phyloP scores from a whole-genome alignment of 2,888 invertebrate species.

The Amblyjoppa proteus region DNA sequence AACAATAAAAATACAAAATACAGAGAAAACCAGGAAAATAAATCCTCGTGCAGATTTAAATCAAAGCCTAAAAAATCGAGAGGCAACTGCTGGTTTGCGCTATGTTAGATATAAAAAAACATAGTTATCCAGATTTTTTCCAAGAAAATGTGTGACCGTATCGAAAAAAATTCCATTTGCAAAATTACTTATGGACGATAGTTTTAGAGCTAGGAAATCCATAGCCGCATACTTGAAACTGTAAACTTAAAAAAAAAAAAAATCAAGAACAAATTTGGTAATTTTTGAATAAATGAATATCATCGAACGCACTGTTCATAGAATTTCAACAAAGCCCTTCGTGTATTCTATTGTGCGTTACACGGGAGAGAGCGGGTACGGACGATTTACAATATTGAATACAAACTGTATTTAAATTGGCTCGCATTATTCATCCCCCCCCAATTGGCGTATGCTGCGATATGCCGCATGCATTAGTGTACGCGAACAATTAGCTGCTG shows the following conservation, averaged over 20 bases:
- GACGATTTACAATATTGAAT: slow-evolving; percentile 4
- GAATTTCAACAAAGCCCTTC: neutral
- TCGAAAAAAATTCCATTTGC: neutral
- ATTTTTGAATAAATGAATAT: too few species aligned
- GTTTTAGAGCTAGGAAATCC: neutral
- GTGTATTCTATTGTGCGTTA: neutral
- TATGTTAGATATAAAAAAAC: neutral
- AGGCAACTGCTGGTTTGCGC: neutral
- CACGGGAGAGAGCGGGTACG: neutral
- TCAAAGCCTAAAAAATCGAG: neutral
- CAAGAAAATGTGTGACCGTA: neutral
- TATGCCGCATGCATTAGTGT: slow-evolving; percentile 6
- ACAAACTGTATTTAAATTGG: slow-evolving; percentile 12
- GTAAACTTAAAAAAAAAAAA: neutral
- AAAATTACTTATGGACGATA: neutral
- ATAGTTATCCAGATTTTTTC: neutral
- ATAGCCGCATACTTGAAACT: too few species aligned
- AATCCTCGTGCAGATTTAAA: neutral
- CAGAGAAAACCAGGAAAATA: neutral
- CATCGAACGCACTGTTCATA: neutral
- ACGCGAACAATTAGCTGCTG: slow-evolving; percentile 22
- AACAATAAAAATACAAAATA: neutral
- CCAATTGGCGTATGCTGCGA: slow-evolving; percentile 1
- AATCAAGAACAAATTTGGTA: neutral
- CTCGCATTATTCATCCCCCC: slow-evolving; percentile 1